Evolutionary conservation across 2,113 vertebrate genomes (phyloP), one percentile per base, ranked within the genome.

Genomic region (Pomatorhinus ruficollis): DNA sequence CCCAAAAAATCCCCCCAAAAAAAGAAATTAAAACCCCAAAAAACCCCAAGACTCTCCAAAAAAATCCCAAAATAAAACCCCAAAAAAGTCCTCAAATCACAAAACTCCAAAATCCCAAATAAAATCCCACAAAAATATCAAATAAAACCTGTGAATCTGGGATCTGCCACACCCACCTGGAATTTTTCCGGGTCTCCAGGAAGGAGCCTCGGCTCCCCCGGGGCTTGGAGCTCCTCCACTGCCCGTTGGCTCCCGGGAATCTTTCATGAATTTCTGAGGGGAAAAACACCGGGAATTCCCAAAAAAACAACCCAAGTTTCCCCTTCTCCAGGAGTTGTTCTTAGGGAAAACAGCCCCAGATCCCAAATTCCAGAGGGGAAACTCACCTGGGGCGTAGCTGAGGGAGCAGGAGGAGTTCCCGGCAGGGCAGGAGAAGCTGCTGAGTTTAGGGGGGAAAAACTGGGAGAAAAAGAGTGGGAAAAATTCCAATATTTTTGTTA

Each of bases 351-450:
- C 12, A n/a, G 8, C 30, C 35, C 30, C 30, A n/a, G n/a, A 50
- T 22, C 8, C 27, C 40, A 37, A 71, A 68, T n/a, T 30, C 15
- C 37, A 20, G 22, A 31, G 20, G 15, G 39, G 44, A 59, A 8
- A 8, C 96, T 96, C 94, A 99, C 99, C 99, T 69, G 98, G 96
- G 96, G 97, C 96, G 40, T 97, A 97, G 56, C 78, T 94, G 80
- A 98, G 97, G 86, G 97, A 98, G 82, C 98, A 99, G 74, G 98
- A 98, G 11, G 97, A 59, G 33, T 97, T 98, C 64, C 98, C 98
- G 16, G 98, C 96, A 0, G 99, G 98, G 90, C 98, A 98, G 31
- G 98, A 89, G 44, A 99, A 99, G 59, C 87, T 70, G 39, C 93
- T 83, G 83, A 83, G 81, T 57, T 97, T 98, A 59, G 87, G 97